These are phyloP conservation scores for Neodiprion virginianus DNA, from an alignment of 1,140 invertebrate genomes.

Conservation along the genomic window DNA sequence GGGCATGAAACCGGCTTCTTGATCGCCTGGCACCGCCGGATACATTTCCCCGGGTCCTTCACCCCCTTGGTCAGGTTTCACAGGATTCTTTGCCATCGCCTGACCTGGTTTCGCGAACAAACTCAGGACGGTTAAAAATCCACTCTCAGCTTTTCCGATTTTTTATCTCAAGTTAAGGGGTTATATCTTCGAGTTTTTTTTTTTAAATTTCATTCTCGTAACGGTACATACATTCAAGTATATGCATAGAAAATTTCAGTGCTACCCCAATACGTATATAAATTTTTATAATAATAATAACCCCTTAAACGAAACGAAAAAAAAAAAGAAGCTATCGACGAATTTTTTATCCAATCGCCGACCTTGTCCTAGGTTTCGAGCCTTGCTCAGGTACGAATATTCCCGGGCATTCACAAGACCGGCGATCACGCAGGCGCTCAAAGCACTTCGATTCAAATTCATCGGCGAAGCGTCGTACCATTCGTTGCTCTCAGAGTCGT, in stretches of 20 bases:
- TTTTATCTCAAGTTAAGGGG: background rate
- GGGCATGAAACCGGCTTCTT: conserved; percentile 20
- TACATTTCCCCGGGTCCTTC: conserved; percentile 26
- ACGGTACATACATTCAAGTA: too few relatives aligned
- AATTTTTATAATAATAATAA: too few relatives aligned
- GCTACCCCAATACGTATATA: too few relatives aligned
- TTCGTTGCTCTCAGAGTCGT: conserved; percentile 70
- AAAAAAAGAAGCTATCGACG: too few relatives aligned
- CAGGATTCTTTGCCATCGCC: conserved; percentile 30
- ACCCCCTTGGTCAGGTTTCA: conserved; percentile 34
- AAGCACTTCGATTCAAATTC: conserved; percentile 79
- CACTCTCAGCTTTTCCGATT: background rate
- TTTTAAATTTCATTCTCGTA: too few relatives aligned
- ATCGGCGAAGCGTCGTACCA: conserved; percentile 74
- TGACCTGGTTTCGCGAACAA: conserved; percentile 29
- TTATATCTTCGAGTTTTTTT: background rate
- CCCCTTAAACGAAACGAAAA: too few relatives aligned
- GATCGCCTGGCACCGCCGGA: background rate
- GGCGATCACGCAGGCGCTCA: conserved; percentile 83
- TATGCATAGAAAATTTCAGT: too few relatives aligned
- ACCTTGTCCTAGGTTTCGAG: conserved; percentile 41
- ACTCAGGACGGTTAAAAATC: background rate
- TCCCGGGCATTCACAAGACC: conserved; percentile 80
- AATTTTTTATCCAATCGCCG: background rate
- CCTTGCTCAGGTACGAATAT: conserved; percentile 61